Conservation (phyloP, 1,140 invertebrate species). For the Dendroctonus valens region DNA sequence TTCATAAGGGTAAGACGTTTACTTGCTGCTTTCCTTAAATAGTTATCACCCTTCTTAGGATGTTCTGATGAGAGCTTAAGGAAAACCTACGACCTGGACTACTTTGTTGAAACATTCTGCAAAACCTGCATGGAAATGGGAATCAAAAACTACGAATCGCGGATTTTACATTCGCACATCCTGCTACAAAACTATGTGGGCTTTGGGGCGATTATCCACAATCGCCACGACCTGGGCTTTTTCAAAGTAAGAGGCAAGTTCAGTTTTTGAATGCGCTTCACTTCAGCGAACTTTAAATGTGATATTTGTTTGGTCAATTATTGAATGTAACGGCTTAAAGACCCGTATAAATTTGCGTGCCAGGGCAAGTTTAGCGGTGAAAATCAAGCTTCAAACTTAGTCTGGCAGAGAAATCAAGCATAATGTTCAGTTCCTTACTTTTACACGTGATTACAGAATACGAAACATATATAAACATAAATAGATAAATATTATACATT, state of each 20-base stretch:
- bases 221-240: slow-evolving; percentile 79
- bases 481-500: slow-evolving; percentile 1
- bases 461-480: slow-evolving; percentile 10
- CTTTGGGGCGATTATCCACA: slow-evolving; percentile 75
- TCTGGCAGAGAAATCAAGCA: slow-evolving; percentile 1
- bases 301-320: slow-evolving; percentile 38
- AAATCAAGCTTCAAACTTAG: neutral
- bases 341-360: slow-evolving; percentile 1
- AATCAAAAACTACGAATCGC: slow-evolving; percentile 49
- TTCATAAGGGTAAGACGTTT: slow-evolving; percentile 65
- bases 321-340: slow-evolving; percentile 4
- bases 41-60: slow-evolving; percentile 38
- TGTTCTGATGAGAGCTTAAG: slow-evolving; percentile 47
- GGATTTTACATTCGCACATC: slow-evolving; percentile 68
- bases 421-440: slow-evolving; percentile 11
- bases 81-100: slow-evolving; percentile 59
- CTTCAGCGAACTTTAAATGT: slow-evolving; percentile 31
- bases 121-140: slow-evolving; percentile 50
- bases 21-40: neutral
- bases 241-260: slow-evolving; percentile 83
- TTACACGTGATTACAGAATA: slow-evolving; percentile 28
- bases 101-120: slow-evolving; percentile 57
- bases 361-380: neutral
- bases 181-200: slow-evolving; percentile 79
- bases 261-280: slow-evolving; percentile 65